phyloP scores from a whole-genome alignment of 2,797 vertebrate genomes.

The Poecilia wingei region DNA sequence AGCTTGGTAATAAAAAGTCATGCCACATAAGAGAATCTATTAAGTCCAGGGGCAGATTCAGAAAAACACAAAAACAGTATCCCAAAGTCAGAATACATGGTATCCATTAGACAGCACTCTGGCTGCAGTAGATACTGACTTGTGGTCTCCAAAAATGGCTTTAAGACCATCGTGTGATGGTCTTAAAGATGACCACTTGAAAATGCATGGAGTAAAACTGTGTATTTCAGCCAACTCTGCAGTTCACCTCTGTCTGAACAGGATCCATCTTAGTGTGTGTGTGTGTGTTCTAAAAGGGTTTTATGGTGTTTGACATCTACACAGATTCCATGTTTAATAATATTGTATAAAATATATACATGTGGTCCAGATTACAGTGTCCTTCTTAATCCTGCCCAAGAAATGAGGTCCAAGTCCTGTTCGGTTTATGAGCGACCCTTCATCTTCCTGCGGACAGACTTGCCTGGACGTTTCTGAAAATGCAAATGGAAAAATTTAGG shows the following conservation, averaged over 20 bases:
- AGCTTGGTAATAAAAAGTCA: conserved; percentile 65
- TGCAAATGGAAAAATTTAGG: background rate
- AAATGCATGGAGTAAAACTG: too few species aligned
- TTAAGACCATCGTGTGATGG: background rate
- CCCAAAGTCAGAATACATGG: conserved; percentile 12
- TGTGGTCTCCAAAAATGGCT: conserved; percentile 3
- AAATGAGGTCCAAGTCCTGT: conserved; percentile 33
- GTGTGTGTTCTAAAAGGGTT: background rate
- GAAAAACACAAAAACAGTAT: conserved; percentile 19
- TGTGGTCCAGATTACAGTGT: conserved; percentile 3
- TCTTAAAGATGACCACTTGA: background rate
- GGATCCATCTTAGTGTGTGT: background rate
- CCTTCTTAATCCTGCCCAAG: background rate
- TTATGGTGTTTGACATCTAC: conserved; percentile 3
- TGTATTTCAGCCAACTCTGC: background rate
- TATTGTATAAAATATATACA: conserved; percentile 15
- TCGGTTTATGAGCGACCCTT: conserved; percentile 78
- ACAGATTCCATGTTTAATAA: conserved; percentile 9
- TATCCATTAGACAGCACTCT: background rate
- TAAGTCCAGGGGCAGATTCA: conserved; percentile 29
- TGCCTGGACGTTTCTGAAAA: conserved; percentile 93
- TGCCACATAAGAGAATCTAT: conserved; percentile 45
- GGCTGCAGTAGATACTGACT: background rate
- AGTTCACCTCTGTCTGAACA: background rate
- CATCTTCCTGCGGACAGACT: conserved; percentile 89